Conservation (phyloP, 2,113 vertebrate species). For the Chiloscyllium plagiosum region DNA sequence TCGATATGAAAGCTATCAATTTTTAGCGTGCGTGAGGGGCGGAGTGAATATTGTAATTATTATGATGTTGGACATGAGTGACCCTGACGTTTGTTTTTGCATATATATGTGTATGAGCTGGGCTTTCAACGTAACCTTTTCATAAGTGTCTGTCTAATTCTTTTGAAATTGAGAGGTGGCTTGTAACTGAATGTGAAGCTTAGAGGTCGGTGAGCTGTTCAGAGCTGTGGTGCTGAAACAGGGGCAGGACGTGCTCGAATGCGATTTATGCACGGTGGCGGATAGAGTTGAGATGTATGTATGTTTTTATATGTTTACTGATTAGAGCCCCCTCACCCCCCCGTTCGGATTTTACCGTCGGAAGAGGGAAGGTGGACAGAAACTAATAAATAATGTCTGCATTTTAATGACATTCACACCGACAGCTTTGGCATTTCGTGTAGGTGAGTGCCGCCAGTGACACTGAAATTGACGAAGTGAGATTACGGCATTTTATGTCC, state of each 20-base stretch:
- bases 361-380: not conserved
- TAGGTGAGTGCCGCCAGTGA: constrained; percentile 48
- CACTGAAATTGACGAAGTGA: constrained; percentile 40
- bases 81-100: not conserved
- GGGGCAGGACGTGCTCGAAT: not conserved
- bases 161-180: not conserved
- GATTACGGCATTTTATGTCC: constrained; percentile 3
- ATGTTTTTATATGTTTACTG: no score
- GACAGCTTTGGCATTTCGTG: constrained; percentile 50
- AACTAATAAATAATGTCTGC: constrained; percentile 42
- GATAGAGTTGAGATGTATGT: not conserved
- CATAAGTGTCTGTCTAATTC: not conserved
- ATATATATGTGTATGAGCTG: not conserved
- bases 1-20: not conserved
- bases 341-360: not conserved
- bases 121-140: not conserved
- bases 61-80: not conserved
- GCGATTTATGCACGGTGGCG: not conserved
- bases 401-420: constrained; percentile 47
- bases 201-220: not conserved
- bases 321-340: no score
- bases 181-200: not conserved
- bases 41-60: not conserved
- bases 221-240: constrained; percentile 7
- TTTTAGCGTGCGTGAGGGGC: not conserved